These are phyloP conservation scores for Microctenopoma lineatum DNA, from an alignment of 2,797 vertebrate genomes.

Conservation along the genomic window DNA sequence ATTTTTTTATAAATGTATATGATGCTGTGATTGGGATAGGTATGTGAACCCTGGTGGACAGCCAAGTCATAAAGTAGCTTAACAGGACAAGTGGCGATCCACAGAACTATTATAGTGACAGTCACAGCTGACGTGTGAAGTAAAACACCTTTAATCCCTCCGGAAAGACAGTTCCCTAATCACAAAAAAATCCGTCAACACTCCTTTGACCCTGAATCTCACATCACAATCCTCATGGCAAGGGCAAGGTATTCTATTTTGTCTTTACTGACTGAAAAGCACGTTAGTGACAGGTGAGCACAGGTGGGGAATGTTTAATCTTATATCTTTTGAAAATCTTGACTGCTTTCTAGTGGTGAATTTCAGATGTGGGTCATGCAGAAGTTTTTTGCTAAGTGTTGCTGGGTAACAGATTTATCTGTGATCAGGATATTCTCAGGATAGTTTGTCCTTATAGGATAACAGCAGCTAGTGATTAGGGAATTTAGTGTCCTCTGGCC, in stretches of 20 bases:
- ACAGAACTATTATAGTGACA: constrained; percentile 4
- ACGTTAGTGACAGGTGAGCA: background rate
- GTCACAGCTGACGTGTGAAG: constrained; percentile 29
- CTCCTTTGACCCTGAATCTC: constrained; percentile 24
- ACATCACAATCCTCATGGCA: constrained; percentile 30
- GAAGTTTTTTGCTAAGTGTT: background rate
- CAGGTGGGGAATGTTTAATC: no score
- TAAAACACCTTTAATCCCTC: constrained; percentile 56
- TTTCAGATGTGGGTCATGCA: background rate
- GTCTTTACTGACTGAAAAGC: background rate
- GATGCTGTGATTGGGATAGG: background rate
- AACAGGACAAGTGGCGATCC: constrained; percentile 26
- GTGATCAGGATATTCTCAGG: background rate
- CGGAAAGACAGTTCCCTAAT: constrained; percentile 50
- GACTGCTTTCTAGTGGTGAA: background rate
- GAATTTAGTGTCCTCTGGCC: background rate
- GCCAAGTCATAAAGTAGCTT: constrained; percentile 44
- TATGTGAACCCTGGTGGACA: constrained; percentile 13
- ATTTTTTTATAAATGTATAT: background rate
- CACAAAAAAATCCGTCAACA: constrained; percentile 32
- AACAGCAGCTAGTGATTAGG: background rate
- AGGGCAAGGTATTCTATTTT: constrained; percentile 9
- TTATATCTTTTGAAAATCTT: no score
- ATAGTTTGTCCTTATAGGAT: constrained; percentile 3
- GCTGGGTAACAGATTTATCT: background rate